Conservation (phyloP, 2,113 vertebrate genomes). For the Phycodurus eques region DNA sequence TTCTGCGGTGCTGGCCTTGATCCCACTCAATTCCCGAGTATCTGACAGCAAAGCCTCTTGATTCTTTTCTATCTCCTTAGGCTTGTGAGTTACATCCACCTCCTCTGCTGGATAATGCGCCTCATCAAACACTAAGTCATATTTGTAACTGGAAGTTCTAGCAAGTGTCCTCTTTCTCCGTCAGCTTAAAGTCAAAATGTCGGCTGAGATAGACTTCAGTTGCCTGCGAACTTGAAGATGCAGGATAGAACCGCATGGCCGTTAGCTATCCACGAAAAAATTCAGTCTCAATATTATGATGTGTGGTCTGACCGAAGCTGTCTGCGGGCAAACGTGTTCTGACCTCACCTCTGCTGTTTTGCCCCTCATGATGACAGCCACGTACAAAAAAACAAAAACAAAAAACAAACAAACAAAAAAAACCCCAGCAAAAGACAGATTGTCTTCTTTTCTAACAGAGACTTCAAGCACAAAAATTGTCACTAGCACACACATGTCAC, state of each 20-base stretch:
- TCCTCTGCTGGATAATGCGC: not conserved
- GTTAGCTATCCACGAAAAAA: too few relatives aligned
- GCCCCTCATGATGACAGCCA: not conserved
- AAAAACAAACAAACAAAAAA: too few relatives aligned
- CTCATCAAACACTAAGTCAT: not conserved
- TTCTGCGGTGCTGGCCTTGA: not conserved
- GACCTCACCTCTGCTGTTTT: not conserved
- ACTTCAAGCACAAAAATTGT: not conserved
- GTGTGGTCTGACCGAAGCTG: too few relatives aligned
- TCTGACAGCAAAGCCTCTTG: not conserved
- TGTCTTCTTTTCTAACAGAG: not conserved
- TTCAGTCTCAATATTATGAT: too few relatives aligned
- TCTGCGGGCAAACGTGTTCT: too few relatives aligned
- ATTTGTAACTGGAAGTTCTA: not conserved
- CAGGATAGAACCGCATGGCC: too few relatives aligned
- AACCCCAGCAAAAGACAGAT: not conserved
- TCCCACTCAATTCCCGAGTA: slow-evolving; percentile 2
- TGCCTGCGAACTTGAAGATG: not conserved
- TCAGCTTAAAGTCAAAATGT: not conserved
- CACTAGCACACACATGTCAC: not conserved
- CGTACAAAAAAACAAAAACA: not conserved
- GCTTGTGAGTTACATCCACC: not conserved
- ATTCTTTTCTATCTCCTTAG: not conserved
- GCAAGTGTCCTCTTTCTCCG: not conserved
- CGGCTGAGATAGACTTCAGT: not conserved